These are phyloP conservation scores for Acanthosoma haemorrhoidale DNA, from an alignment of 2,888 invertebrate species.

Conservation along the genomic window DNA sequence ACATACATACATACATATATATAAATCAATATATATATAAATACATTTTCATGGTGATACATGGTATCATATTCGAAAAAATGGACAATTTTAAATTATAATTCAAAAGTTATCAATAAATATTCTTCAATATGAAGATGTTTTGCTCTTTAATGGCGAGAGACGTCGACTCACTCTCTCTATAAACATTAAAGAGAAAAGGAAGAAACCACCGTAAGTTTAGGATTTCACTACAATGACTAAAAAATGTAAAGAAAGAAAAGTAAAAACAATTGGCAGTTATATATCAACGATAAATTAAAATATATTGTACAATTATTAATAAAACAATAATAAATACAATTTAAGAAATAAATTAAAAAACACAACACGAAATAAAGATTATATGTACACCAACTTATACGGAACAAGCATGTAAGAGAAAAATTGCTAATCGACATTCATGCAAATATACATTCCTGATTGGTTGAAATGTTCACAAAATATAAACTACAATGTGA, in stretches of 20 bases:
- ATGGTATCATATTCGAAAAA: slow-evolving; percentile 47
- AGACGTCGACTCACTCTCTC: slow-evolving; percentile 29
- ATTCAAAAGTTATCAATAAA: slow-evolving; percentile 44
- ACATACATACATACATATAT: slow-evolving; percentile 43
- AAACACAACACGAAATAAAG: too few relatives aligned
- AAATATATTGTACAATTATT: neutral
- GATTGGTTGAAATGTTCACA: neutral
- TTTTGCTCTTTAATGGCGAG: slow-evolving; percentile 32
- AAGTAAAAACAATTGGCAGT: neutral
- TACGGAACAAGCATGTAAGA: slow-evolving; percentile 27
- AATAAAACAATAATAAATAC: neutral
- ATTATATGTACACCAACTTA: slow-evolving; percentile 36
- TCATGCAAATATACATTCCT: neutral
- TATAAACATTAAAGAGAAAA: slow-evolving; percentile 35
- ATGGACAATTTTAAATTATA: slow-evolving; percentile 36
- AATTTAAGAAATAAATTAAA: slow-evolving; percentile 41
- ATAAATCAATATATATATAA: slow-evolving; percentile 45
- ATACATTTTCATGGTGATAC: slow-evolving; percentile 52
- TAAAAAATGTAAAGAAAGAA: neutral
- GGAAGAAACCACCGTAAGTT: slow-evolving; percentile 30
- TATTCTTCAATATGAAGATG: slow-evolving; percentile 43
- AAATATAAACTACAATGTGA: slow-evolving; percentile 29
- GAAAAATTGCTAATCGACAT: neutral
- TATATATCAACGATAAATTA: neutral
- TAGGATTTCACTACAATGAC: slow-evolving; percentile 20